phyloP scores from a whole-genome alignment of 2,888 invertebrate species.

The Drosophila lacicola region DNA sequence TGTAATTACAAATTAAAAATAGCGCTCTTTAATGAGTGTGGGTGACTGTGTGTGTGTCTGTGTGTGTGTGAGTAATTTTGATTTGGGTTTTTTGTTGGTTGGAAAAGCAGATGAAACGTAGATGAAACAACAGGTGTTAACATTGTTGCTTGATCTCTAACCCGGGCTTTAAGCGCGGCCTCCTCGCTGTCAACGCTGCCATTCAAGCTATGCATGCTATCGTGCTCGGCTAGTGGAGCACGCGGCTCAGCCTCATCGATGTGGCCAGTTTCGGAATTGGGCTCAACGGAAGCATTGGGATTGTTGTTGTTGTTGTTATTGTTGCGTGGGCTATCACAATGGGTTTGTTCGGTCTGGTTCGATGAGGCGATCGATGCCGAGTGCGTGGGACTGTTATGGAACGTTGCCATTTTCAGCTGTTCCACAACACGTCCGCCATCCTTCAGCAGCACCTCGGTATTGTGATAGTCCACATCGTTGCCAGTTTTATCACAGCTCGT shows the following conservation, averaged over 20 bases:
- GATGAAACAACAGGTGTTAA: constrained; percentile 59
- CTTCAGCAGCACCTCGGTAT: constrained; percentile 72
- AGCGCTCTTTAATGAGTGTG: constrained; percentile 14
- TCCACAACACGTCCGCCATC: constrained; percentile 65
- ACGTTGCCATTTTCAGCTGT: constrained; percentile 71
- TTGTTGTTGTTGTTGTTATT: constrained; percentile 30
- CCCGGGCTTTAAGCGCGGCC: constrained; percentile 83
- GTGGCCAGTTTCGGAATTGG: constrained; percentile 29
- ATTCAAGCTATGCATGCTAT: constrained; percentile 66
- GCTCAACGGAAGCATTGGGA: constrained; percentile 48
- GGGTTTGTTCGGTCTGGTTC: constrained; percentile 82
- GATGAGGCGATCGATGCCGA: constrained; percentile 74
- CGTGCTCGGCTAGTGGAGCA: constrained; percentile 68
- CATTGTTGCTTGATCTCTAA: constrained; percentile 70
- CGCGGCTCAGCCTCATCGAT: constrained; percentile 27
- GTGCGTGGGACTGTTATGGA: constrained; percentile 73
- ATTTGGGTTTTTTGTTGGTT: constrained; percentile 15
- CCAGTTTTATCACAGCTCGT: constrained; percentile 75
- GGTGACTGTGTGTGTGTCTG: constrained; percentile 6
- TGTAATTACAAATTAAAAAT: constrained; percentile 24
- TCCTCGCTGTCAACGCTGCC: constrained; percentile 54
- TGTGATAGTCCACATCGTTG: constrained; percentile 63
- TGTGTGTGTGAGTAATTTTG: constrained; percentile 18
- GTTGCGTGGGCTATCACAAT: constrained; percentile 72
- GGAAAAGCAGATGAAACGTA: constrained; percentile 66